Evolutionary conservation across 2,113 vertebrate species (phyloP).

Genomic region (Xenotilapia leptura): DNA sequence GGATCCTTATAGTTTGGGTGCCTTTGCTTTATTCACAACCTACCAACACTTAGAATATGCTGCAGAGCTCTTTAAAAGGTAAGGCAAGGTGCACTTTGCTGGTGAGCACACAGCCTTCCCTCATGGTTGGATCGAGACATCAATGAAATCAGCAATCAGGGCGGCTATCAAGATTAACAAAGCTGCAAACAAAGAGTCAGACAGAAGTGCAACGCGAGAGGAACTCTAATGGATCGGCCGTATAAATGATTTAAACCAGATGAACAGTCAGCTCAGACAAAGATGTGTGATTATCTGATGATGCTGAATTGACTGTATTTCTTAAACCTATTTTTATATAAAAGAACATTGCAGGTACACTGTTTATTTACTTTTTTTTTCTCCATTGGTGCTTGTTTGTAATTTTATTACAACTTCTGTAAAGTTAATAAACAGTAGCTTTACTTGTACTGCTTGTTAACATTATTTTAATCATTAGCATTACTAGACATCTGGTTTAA

Average conservation of each 20-base stretch:
- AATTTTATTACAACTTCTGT: neutral
- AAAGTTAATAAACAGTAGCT: rapidly evolving
- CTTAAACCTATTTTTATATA: rapidly evolving
- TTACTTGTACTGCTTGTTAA: neutral
- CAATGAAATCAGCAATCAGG: slow-evolving; percentile 72
- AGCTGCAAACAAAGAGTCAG: rapidly evolving
- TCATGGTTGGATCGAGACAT: slow-evolving; percentile 75
- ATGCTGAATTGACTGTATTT: neutral
- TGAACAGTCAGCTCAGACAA: rapidly evolving
- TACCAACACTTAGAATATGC: slow-evolving; percentile 67
- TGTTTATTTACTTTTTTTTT: neutral
- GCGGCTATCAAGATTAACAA: slow-evolving; percentile 61
- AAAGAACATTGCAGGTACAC: neutral
- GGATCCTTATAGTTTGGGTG: slow-evolving; percentile 60
- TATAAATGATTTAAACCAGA: rapidly evolving
- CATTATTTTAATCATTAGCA: neutral
- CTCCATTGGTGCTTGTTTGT: rapidly evolving
- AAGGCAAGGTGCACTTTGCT: slow-evolving; percentile 70
- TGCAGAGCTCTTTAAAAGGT: slow-evolving; percentile 18
- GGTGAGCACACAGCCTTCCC: slow-evolving; percentile 74
- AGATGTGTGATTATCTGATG: rapidly evolving
- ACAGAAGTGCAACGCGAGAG: rapidly evolving
- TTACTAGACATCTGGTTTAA: neutral
- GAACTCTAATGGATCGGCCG: neutral
- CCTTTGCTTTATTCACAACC: slow-evolving; percentile 66